Conservation (phyloP, 2,113 vertebrate species). For the Gadus macrocephalus region DNA sequence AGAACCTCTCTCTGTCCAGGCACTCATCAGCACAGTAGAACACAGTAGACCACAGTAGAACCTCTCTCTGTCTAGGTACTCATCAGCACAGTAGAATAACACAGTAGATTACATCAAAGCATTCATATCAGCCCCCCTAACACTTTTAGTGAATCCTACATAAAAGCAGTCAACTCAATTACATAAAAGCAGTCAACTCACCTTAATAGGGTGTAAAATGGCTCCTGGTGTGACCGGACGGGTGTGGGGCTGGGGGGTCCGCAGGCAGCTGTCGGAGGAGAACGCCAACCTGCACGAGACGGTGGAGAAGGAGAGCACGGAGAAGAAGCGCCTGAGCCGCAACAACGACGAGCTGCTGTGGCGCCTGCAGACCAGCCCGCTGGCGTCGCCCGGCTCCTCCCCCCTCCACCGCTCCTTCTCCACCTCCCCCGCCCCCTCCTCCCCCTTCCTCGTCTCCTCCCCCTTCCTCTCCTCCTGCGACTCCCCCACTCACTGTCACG, state of each 20-base stretch:
- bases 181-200: no score
- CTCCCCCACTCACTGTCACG: conserved; percentile 79
- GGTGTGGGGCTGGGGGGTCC: conserved; percentile 14
- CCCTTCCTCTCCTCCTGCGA: conserved; percentile 72
- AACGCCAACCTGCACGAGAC: conserved; percentile 93
- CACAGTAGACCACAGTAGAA: not conserved
- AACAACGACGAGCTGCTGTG: conserved; percentile 97
- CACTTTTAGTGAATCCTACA: no score
- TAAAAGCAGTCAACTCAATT: no score
- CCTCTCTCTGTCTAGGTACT: conserved; percentile 39
- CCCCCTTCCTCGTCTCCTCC: conserved; percentile 77
- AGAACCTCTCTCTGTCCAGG: not conserved
- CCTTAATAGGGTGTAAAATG: no score
- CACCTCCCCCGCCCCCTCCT: conserved; percentile 81
- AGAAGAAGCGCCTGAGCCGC: conserved; percentile 92
- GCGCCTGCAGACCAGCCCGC: conserved; percentile 94
- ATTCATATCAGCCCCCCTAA: no score
- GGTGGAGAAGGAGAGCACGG: conserved; percentile 89
- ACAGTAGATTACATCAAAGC: not conserved
- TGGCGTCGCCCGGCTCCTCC: conserved; percentile 79
- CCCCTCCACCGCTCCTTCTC: conserved; percentile 83
- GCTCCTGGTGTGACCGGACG: no score
- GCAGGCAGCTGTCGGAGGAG: conserved; percentile 91
- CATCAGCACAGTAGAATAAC: no score
- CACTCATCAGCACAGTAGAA: not conserved